Evolutionary conservation across 2,888 invertebrate genomes (phyloP).

Genomic region (Galeruca laticollis): DNA sequence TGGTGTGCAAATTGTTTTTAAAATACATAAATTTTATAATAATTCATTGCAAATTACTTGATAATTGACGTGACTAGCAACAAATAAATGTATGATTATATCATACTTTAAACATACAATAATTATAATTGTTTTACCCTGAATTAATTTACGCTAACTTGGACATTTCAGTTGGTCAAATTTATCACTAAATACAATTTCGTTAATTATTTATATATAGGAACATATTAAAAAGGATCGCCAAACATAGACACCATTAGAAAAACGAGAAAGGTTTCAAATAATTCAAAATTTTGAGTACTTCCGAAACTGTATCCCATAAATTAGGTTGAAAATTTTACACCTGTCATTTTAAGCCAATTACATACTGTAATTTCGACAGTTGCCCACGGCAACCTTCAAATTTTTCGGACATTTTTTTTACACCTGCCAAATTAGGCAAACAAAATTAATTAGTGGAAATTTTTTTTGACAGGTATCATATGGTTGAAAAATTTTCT

Average conservation of each 20-base stretch:
- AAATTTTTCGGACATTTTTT: too few relatives aligned
- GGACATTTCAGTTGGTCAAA: slow-evolving; percentile 30
- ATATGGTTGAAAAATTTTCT: too few relatives aligned
- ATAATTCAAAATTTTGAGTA: neutral
- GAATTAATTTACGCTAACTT: slow-evolving; percentile 17
- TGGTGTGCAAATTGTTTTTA: slow-evolving; percentile 4
- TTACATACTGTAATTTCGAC: too few relatives aligned
- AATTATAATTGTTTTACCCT: slow-evolving; percentile 11
- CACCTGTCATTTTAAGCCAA: too few relatives aligned
- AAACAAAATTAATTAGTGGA: too few relatives aligned
- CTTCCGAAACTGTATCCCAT: too few relatives aligned
- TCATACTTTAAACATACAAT: slow-evolving; percentile 8
- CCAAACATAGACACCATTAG: neutral
- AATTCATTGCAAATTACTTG: slow-evolving; percentile 15
- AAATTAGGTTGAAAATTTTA: too few relatives aligned
- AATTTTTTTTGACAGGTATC: too few relatives aligned
- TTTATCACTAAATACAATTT: slow-evolving; percentile 8
- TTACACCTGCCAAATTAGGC: too few relatives aligned
- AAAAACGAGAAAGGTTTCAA: neutral
- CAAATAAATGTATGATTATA: slow-evolving; percentile 1
- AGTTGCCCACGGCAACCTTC: too few relatives aligned
- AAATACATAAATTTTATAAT: neutral
- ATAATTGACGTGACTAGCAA: slow-evolving; percentile 28
- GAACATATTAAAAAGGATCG: neutral
- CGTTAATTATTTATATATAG: neutral